These are phyloP conservation scores for Zoanthus sociatus DNA, from an alignment of 92 coral and sea anemone genomes.

Conservation along the genomic window DNA sequence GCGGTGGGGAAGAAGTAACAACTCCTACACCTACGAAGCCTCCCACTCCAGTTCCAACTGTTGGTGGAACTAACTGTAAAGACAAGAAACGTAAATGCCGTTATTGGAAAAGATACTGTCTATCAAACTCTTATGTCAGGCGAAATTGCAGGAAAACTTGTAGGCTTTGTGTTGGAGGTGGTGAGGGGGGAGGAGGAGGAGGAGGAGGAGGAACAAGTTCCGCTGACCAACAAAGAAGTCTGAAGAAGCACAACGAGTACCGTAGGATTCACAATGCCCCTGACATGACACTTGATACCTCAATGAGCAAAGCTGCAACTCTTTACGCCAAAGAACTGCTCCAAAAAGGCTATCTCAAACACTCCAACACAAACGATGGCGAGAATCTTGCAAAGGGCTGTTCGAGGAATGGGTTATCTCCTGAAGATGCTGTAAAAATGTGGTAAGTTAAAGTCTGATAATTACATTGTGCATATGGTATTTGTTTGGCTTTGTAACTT, in stretches of 20 bases:
- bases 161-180: not conserved
- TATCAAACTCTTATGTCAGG: constrained; percentile 23
- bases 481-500: not conserved
- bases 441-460: not conserved
- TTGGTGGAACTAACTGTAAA: constrained; percentile 24
- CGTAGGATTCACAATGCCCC: constrained; percentile 31
- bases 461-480: not conserved
- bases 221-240: not conserved
- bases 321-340: constrained; percentile 3
- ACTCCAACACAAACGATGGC: not conserved
- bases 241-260: constrained; percentile 35
- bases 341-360: constrained; percentile 9
- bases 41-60: constrained; percentile 14
- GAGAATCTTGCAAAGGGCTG: constrained; percentile 42
- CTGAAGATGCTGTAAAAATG: constrained; percentile 6
- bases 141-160: constrained; percentile 37
- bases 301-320: constrained; percentile 36
- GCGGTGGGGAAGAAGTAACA: constrained; percentile 37
- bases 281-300: constrained; percentile 12
- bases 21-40: constrained; percentile 16
- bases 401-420: constrained; percentile 19
- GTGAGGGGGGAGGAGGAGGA: constrained; percentile 10
- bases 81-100: constrained; percentile 10
- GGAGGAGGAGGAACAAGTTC: constrained; percentile 1
- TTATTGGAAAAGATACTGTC: constrained; percentile 22